Evolutionary conservation across 2,113 vertebrate genomes (phyloP).

Genomic region (Calyptommatus sinebrachiatus): DNA sequence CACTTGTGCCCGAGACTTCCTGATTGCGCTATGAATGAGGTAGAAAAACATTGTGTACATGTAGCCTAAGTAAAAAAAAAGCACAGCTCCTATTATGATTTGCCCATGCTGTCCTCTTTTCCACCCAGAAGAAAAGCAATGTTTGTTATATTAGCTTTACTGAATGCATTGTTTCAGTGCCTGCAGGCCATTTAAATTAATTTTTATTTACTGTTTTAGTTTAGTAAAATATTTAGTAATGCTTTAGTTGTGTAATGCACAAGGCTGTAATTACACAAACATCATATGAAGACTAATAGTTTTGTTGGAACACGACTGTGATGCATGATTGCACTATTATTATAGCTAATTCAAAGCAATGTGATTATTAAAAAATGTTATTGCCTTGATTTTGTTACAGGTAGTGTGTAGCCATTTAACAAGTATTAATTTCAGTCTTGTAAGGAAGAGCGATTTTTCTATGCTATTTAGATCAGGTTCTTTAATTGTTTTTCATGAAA

Average conservation of each 20-base stretch:
- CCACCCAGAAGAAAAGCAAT: conserved; percentile 37
- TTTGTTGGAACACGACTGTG: conserved; percentile 60
- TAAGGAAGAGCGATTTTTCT: conserved; percentile 26
- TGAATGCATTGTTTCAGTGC: conserved; percentile 50
- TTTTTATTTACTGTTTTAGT: conserved; percentile 61
- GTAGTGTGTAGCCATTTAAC: conserved; percentile 51
- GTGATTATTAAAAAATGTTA: conserved; percentile 69
- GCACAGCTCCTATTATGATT: conserved; percentile 14
- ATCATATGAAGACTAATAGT: conserved; percentile 62
- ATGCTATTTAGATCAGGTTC: background rate
- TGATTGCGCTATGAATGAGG: too few relatives aligned
- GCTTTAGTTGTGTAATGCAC: conserved; percentile 66
- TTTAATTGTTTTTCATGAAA: background rate
- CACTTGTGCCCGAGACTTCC: too few relatives aligned
- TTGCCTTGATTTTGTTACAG: conserved; percentile 64
- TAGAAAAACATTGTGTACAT: too few relatives aligned
- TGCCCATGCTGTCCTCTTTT: conserved; percentile 30
- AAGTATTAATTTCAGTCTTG: conserved; percentile 41
- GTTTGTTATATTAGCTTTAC: conserved; percentile 32
- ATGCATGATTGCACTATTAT: conserved; percentile 69
- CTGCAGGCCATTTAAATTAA: conserved; percentile 62
- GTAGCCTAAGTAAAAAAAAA: conserved; percentile 3
- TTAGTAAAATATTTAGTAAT: conserved; percentile 76
- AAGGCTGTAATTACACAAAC: conserved; percentile 66
- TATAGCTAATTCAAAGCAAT: conserved; percentile 60